Percentiles rank a stretch among this genome's conserved stretches.
These are phyloP conservation scores for Brienomyrus brachyistius DNA, from an alignment of 2,113 vertebrate species.

Conservation along the genomic window DNA sequence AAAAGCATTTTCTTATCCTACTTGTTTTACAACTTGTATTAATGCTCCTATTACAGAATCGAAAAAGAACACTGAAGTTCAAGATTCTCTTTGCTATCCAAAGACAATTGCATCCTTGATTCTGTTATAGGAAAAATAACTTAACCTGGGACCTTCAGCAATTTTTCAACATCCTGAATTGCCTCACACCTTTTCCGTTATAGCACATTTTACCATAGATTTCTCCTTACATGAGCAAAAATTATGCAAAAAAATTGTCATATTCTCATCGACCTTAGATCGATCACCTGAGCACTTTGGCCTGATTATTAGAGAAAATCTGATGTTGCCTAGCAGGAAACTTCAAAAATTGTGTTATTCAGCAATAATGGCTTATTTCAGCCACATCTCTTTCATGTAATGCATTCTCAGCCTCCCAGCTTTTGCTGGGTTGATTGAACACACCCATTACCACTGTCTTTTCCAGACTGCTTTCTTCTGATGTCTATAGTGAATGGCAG, in stretches of 20 bases:
- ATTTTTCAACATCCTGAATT: not conserved
- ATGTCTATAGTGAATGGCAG: not conserved
- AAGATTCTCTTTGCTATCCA: not conserved
- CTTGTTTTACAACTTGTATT: not conserved
- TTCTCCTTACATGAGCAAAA: not conserved
- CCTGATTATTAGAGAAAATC: not conserved
- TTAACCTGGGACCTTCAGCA: not conserved
- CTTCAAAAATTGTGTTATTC: not conserved
- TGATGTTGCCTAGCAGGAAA: not conserved
- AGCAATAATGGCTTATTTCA: not conserved
- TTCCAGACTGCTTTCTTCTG: not conserved
- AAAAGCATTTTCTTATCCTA: not conserved
- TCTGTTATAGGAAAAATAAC: not conserved
- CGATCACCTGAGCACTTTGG: not conserved
- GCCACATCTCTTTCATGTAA: not conserved
- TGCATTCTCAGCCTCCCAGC: not conserved
- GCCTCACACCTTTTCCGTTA: not conserved
- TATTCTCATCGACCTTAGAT: not conserved
- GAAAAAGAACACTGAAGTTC: not conserved
- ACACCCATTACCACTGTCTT: not conserved
- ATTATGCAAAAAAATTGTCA: not conserved
- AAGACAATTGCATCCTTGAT: not conserved
- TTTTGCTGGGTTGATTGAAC: not conserved
- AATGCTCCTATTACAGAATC: not conserved
- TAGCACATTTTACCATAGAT: not conserved